These are phyloP conservation scores for Lycaon pictus DNA, from an alignment of 2,113 vertebrate genomes.

Conservation along the genomic window DNA sequence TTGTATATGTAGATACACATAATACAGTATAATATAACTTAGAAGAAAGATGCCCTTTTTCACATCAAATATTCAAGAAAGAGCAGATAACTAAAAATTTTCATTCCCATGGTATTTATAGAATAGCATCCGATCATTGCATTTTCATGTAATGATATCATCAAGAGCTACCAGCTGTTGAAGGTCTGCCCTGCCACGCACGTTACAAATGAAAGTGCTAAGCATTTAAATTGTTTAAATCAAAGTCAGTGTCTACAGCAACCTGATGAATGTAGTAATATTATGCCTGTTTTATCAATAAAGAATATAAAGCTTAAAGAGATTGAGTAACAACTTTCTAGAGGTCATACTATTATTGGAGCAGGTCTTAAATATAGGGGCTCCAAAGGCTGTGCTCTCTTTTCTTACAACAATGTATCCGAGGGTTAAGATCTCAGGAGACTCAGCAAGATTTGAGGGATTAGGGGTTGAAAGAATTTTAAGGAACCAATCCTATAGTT, in stretches of 20 bases:
- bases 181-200: not conserved
- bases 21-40: not conserved
- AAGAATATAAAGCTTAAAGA: not conserved
- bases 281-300: not conserved
- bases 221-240: not conserved
- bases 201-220: not conserved
- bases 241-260: not conserved
- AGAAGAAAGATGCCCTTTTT: not conserved
- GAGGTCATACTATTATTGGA: not conserved
- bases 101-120: not conserved
- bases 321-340: not conserved
- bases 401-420: not conserved
- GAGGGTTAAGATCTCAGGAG: not conserved
- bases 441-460: not conserved
- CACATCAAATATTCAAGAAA: not conserved
- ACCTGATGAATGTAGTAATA: not conserved
- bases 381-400: not conserved
- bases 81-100: not conserved
- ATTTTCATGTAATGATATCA: not conserved
- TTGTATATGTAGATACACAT: not conserved
- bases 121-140: not conserved
- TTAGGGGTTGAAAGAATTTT: not conserved
- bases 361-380: not conserved
- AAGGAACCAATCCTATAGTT: not conserved
- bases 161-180: not conserved